Evolutionary conservation across 2,797 vertebrate species (phyloP), one percentile per base, ranked within the genome.

Genomic region (Chloroceryle amazona): DNA sequence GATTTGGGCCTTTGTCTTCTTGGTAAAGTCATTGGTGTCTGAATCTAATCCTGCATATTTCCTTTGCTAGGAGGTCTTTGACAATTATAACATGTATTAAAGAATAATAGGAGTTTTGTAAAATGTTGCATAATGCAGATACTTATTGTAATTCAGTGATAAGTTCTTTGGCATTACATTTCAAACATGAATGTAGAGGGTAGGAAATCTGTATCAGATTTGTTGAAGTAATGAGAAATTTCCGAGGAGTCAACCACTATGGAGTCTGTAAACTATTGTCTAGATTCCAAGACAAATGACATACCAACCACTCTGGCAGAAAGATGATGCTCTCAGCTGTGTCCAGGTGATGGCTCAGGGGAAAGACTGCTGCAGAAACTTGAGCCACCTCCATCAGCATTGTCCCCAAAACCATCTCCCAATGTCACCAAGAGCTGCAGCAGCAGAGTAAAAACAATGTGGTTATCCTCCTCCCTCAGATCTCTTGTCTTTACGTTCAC

Each of bases 401-500:
- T 15, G 5, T 75, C 41, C 11, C 10, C 18, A 29, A 31, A 68
- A 26, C 1, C 28, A 75, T 31, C 5, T 60, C 19, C 23, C 1
- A 2, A 2, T 26, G 51, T 52, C 33, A 85, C 16, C 22, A 58
- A 42, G 14, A 65, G 11, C 26, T 14, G 2, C 11, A 44, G 46
- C 7, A 63, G 28, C 28, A 87, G 16, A 33, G 21, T 63, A 79
- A 52, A 75, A 29, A 5, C 2, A 5, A 4, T 3, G 2, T 15
- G 33, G 16, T 19, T 47, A 4, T 28, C 18, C 4, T 73, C 3
- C 31, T 51, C 23, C 29, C 15, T 67, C 57, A 42, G 28, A 26
- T 63, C 47, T 25, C 25, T 44, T 47, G 4, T 72, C 25, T 28
- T 54, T 37, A 8, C 41, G 49, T 0, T 14, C 1, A 0, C 13